Percentiles rank a stretch among this genome's conserved stretches.
Conservation (phyloP, 2,797 vertebrate species). For the Anguilla anguilla region DNA sequence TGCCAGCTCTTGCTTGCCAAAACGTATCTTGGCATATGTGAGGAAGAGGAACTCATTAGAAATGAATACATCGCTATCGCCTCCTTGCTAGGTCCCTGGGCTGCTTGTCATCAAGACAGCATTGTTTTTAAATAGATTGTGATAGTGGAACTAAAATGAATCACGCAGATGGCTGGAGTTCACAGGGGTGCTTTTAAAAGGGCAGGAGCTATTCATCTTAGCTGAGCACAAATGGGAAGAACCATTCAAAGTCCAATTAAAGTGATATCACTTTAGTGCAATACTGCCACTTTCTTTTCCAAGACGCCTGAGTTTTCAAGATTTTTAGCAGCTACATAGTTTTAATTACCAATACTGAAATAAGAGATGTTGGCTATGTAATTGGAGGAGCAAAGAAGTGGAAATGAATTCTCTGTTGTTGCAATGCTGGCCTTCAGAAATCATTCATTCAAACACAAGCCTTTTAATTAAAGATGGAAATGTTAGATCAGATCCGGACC, state of each 20-base stretch:
- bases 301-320: neutral
- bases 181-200: neutral
- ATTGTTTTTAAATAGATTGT: constrained; percentile 3
- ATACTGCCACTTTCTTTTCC: neutral
- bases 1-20: constrained; percentile 42
- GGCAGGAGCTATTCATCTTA: constrained; percentile 3
- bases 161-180: constrained; percentile 17
- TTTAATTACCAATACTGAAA: neutral
- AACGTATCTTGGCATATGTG: constrained; percentile 43
- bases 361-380: neutral
- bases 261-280: neutral
- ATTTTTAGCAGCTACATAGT: neutral
- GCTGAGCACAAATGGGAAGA: neutral
- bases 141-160: constrained; percentile 8
- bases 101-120: constrained; percentile 16
- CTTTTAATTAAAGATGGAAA: constrained; percentile 32
- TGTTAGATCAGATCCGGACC: constrained; percentile 5
- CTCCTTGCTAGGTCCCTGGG: neutral
- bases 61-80: constrained; percentile 23
- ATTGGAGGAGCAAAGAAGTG: neutral
- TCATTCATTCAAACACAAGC: neutral
- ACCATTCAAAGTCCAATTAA: neutral
- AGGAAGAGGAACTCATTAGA: constrained; percentile 27
- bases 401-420: neutral
- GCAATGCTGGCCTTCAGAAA: constrained; percentile 26